These are phyloP conservation scores for Nomada hirtipes DNA, from an alignment of 2,888 invertebrate genomes.

Conservation along the genomic window DNA sequence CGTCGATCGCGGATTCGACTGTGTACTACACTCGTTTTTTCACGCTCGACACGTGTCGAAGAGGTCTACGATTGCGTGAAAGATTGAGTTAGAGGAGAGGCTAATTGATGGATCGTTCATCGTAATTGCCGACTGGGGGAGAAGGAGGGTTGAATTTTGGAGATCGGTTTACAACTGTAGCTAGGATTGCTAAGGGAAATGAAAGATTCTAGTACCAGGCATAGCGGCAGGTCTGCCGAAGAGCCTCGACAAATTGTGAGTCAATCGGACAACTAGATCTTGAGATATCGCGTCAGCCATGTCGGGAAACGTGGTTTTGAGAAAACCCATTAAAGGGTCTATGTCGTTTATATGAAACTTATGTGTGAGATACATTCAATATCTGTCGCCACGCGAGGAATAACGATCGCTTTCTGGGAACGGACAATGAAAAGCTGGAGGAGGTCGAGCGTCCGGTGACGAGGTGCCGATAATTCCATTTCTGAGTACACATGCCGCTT, in stretches of 20 bases:
- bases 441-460: constrained; percentile 49
- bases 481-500: constrained; percentile 40
- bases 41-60: constrained; percentile 6
- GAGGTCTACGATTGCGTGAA: background rate
- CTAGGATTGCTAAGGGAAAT: too few relatives aligned
- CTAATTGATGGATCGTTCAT: too few relatives aligned
- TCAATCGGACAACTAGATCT: too few relatives aligned
- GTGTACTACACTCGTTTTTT: constrained; percentile 25
- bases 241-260: too few relatives aligned
- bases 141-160: too few relatives aligned
- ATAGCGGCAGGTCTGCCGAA: too few relatives aligned
- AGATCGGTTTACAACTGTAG: too few relatives aligned
- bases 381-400: background rate
- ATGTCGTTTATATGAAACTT: background rate
- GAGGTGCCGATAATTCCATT: constrained; percentile 33
- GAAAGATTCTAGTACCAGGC: too few relatives aligned
- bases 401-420: constrained; percentile 45
- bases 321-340: too few relatives aligned
- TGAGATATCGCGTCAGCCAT: too few relatives aligned
- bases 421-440: constrained; percentile 38
- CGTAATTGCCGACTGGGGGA: too few relatives aligned
- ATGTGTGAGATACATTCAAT: constrained; percentile 1
- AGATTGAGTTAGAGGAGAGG: background rate
- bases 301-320: too few relatives aligned
- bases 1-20: background rate